Base-by-base conservation (phyloP, 2,888 invertebrate species). In the Petrolisthes manimaculis region DNA sequence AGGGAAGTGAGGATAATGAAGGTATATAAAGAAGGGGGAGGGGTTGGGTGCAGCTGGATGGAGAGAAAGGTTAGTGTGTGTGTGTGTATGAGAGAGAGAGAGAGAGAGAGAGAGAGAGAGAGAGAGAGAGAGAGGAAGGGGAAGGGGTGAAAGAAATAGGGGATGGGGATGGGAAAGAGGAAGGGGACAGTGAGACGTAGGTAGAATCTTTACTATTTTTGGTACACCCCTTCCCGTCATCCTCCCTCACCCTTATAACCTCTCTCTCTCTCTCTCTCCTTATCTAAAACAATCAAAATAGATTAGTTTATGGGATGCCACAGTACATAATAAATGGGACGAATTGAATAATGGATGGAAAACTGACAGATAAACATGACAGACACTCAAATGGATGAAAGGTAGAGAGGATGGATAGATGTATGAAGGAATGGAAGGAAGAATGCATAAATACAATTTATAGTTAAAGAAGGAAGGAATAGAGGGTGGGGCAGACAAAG, bases 191-290 rank as follows among this genome's bases (percentile, higher is more conserved):
- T 75, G 37, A 75, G 61, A 18, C 61, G 61, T 61, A 71, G 71
- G 61, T 61, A 71, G 71, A n/a, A 71, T 71, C 18, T n/a, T 71
- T 14, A 71, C 71, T 18, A 71, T 71, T 71, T n/a, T 71, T 75
- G 21, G 75, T 78, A 14, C 78, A 51, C 51, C 14, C 12, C 37
- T 74, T n/a, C n/a, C 74, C n/a, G 18, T 74, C 74, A 18, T 21
- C n/a, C 74, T 74, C 74, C n/a, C 74, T 74, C 74, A 18, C 61
- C 18, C 61, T 61, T 3, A 61, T 18, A 3, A 9, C 9, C 61
- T 74, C 74, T 74, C 74, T 74, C 74, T 21, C 61, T 61, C 61
- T 61, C 61, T 61, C 61, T 61, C 61, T 61, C 61, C 18, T 18
- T 61, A 9, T 61, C 61, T 61, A 37, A 37, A 37, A 37, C 37